These are phyloP conservation scores for Oithona nana DNA, from an alignment of 2,888 invertebrate species.

Conservation along the genomic window DNA sequence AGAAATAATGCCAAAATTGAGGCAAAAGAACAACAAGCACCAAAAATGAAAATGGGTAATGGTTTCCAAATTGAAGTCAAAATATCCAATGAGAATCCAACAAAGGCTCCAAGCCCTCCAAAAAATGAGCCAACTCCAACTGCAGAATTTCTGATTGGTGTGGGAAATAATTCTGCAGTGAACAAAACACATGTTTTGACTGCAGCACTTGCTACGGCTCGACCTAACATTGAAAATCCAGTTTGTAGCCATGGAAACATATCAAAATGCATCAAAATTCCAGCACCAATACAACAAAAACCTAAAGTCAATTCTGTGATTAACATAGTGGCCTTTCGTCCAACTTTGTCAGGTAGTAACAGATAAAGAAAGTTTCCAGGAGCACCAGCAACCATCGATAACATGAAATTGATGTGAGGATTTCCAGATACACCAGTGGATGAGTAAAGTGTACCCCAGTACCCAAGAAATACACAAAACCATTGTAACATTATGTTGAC, in stretches of 20 bases:
- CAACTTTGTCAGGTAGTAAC: constrained; percentile 43
- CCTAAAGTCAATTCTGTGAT: constrained; percentile 1
- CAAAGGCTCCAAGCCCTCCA: constrained; percentile 63
- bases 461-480: constrained; percentile 17
- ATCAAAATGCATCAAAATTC: constrained; percentile 24
- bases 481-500: constrained; percentile 16
- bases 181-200: constrained; percentile 72
- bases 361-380: constrained; percentile 44
- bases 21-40: not conserved
- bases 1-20: constrained; percentile 8
- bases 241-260: constrained; percentile 22
- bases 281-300: constrained; percentile 9
- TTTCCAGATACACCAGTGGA: constrained; percentile 14
- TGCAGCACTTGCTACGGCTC: constrained; percentile 58
- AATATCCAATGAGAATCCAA: constrained; percentile 50
- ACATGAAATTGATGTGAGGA: constrained; percentile 16
- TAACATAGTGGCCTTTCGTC: constrained; percentile 46
- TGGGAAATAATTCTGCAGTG: constrained; percentile 71
- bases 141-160: constrained; percentile 65
- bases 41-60: constrained; percentile 8
- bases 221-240: constrained; percentile 45
- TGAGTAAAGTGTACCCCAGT: constrained; percentile 16
- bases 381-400: constrained; percentile 24
- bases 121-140: constrained; percentile 64
- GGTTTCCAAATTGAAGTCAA: not conserved